Evolutionary conservation across 2,113 vertebrate species (phyloP).

Genomic region (Orientallactaga bullata): DNA sequence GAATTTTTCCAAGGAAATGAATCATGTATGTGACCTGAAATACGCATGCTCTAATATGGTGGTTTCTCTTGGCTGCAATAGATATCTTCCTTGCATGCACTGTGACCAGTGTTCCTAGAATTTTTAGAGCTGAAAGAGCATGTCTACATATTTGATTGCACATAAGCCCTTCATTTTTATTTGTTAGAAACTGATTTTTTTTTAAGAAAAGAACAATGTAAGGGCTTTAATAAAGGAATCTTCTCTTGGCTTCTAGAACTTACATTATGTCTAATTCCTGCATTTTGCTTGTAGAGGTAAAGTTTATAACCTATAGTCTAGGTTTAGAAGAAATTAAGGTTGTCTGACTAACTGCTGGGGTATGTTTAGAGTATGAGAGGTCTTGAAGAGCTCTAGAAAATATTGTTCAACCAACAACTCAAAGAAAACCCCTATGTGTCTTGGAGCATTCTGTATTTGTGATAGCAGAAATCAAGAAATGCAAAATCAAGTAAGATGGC

Average conservation of each 20-base stretch:
- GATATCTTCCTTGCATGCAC: neutral
- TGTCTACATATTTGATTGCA: neutral
- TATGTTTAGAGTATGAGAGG: neutral
- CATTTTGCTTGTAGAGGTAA: neutral
- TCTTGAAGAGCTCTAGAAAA: slow-evolving; percentile 7
- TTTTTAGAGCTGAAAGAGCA: neutral
- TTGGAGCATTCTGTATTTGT: slow-evolving; percentile 7
- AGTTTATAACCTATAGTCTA: neutral
- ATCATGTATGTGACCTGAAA: neutral
- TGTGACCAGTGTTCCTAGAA: neutral
- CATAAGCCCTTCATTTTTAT: neutral
- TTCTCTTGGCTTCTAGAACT: neutral
- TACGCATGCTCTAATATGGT: neutral
- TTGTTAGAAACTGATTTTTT: neutral
- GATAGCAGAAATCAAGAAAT: slow-evolving; percentile 12
- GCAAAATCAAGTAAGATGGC: neutral
- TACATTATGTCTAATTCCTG: neutral
- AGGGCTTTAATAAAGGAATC: neutral
- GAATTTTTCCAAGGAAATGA: neutral
- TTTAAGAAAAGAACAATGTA: neutral
- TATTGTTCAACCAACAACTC: too few species aligned
- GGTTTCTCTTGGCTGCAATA: neutral
- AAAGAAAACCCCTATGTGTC: neutral
- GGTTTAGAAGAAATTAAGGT: neutral
- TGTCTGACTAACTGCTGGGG: neutral